Conservation (phyloP, 2,113 vertebrate species). For the Oryzias melastigma region DNA sequence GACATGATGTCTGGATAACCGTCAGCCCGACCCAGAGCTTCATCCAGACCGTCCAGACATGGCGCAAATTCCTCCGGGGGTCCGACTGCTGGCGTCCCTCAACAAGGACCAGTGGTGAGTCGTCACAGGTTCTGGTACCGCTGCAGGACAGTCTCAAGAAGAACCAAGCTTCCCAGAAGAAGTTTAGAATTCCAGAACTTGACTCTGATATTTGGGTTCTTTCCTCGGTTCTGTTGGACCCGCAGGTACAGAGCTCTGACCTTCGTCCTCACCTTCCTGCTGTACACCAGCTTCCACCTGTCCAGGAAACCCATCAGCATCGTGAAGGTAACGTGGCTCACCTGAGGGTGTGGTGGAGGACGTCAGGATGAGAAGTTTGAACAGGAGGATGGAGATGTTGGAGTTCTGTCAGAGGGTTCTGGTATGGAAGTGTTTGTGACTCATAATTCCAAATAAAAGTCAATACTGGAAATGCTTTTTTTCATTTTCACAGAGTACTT, state of each 20-base stretch:
- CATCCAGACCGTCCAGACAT: slow-evolving; percentile 37
- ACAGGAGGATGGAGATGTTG: too few species aligned
- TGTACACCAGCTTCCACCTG: slow-evolving; percentile 91
- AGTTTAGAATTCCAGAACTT: too few species aligned
- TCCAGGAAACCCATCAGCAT: slow-evolving; percentile 96
- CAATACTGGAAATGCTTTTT: too few species aligned
- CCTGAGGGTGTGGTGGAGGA: too few species aligned
- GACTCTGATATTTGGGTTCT: neutral
- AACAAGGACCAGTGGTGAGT: slow-evolving; percentile 76
- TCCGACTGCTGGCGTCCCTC: slow-evolving; percentile 73
- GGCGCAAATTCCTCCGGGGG: slow-evolving; percentile 74
- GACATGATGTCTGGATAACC: neutral
- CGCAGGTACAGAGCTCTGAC: slow-evolving; percentile 87
- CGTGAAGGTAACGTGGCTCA: slow-evolving; percentile 82
- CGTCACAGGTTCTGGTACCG: too few species aligned
- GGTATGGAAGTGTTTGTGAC: too few species aligned
- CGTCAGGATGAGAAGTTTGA: too few species aligned
- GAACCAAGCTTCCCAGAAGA: too few species aligned
- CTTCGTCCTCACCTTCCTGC: slow-evolving; percentile 88
- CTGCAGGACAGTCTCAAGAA: too few species aligned
- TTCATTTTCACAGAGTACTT: too few species aligned
- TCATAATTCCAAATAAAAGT: too few species aligned
- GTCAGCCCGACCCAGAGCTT: neutral
- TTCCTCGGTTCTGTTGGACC: slow-evolving; percentile 9
- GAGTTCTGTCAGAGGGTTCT: too few species aligned